Conservation (phyloP, 2,888 invertebrate species). For the Cheilosia urbana region DNA sequence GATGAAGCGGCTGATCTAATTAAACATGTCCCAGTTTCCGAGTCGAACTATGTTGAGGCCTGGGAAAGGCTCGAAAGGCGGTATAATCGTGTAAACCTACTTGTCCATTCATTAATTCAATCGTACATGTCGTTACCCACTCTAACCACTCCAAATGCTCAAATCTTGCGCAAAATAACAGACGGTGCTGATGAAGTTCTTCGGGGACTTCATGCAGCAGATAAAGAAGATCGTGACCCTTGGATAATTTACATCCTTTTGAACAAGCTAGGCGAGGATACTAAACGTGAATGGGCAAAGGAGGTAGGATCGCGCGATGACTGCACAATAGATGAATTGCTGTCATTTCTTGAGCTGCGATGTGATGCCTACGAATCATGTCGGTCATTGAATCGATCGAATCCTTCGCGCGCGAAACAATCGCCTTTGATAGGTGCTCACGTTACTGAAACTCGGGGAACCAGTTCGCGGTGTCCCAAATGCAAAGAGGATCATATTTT, state of each 20-base stretch:
- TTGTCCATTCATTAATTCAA: not conserved
- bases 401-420: not conserved
- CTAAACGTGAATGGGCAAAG: not conserved
- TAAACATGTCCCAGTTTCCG: no score
- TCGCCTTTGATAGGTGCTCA: no score
- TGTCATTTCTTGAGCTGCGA: not conserved
- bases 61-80: not conserved
- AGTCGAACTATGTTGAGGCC: not conserved
- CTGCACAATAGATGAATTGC: no score
- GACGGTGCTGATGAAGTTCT: not conserved
- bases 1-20: not conserved
- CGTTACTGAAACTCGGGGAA: no score
- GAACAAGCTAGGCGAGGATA: not conserved
- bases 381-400: conserved; percentile 4
- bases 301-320: not conserved
- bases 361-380: no score
- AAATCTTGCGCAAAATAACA: not conserved
- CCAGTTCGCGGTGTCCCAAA: no score
- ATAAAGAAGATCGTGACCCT: not conserved
- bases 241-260: not conserved
- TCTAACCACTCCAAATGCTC: not conserved
- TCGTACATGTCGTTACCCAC: not conserved
- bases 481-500: no score
- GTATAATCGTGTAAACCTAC: not conserved
- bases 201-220: not conserved